Evolutionary conservation across 2,113 vertebrate genomes (phyloP), one percentile per base, ranked within the genome.

Genomic region (Strigops habroptila): DNA sequence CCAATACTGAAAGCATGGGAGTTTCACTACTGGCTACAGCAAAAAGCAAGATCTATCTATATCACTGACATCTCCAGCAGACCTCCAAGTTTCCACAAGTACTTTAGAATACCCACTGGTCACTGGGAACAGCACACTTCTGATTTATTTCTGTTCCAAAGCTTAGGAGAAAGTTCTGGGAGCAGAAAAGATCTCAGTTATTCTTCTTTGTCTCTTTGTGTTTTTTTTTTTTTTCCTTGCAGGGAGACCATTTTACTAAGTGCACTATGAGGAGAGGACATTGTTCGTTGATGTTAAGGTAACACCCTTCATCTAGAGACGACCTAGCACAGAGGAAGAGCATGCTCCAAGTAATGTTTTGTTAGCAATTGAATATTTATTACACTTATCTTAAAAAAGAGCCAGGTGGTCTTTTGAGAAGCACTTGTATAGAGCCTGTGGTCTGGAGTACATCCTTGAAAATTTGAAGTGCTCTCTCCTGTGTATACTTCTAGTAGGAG

Each of bases 211-310:
- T 53, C 6, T 22, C 28, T 33, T 6, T 76, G 21, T 17, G 39
- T 39, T 39, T 39, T 22, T 24, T 59, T 48, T 52, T 14, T 64
- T 33, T 23, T 37, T 44, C 5, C 11, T 82, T 73, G 39, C n/a
- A 18, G 28, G 19, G 10, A 82, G 19, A 70, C 14, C 25, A 1
- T 48, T 62, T 67, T 48, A 64, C 59, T 69, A 68, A 74, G 51
- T 0, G 1, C 17, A 27, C 33, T 35, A 24, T 0, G 0, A 88
- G n/a, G n/a, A 55, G 4, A 68, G 4, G 0, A 1, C 8, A 7
- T 27, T 18, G 31, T 12, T 59, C 33, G 11, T 5, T 59, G n/a
- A n/a, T 12, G 18, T 71, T 48, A 65, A 41, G 7, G 13, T n/a
- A 12, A 31, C 19, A 51, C 4, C 16, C 39, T 52, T 60, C 5